Evolutionary conservation across 2,797 vertebrate genomes (phyloP).

Genomic region (Myotis findleyi): DNA sequence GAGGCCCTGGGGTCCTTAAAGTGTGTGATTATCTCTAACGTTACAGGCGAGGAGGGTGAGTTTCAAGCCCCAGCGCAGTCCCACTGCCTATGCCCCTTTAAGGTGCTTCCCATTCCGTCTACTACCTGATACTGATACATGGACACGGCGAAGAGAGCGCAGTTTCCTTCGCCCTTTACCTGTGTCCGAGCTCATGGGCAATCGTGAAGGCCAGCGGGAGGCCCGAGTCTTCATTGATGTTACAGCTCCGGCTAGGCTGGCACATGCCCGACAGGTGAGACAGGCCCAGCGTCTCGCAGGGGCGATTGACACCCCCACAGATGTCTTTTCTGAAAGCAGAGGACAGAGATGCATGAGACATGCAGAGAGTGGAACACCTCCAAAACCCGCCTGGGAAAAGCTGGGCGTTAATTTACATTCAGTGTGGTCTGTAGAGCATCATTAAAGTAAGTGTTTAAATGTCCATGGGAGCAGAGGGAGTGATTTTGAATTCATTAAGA

Average conservation of each 20-base stretch:
- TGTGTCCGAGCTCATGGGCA: constrained; percentile 98
- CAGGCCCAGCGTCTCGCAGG: constrained; percentile 97
- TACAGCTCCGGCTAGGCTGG: constrained; percentile 97
- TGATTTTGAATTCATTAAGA: not conserved
- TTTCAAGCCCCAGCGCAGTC: not conserved
- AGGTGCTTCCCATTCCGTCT: not conserved
- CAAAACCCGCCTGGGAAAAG: not conserved
- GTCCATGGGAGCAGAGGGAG: not conserved
- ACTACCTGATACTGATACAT: fast-evolving
- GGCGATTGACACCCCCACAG: constrained; percentile 95
- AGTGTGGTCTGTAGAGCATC: not conserved
- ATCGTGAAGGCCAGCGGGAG: constrained; percentile 98
- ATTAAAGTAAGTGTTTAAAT: not conserved
- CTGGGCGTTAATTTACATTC: not conserved
- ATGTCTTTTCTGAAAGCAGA: constrained; percentile 94
- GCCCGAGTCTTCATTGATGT: constrained; percentile 98
- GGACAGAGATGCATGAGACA: not conserved
- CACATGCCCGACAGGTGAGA: constrained; percentile 98
- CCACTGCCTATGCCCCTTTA: fast-evolving
- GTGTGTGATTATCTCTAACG: not conserved
- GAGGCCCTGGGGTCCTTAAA: not conserved
- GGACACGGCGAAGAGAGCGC: not conserved
- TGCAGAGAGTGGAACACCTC: not conserved
- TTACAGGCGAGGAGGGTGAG: not conserved
- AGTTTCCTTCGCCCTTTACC: constrained; percentile 85